Base-by-base conservation (phyloP, 2,888 invertebrate species). In the Lutraria lutraria region DNA sequence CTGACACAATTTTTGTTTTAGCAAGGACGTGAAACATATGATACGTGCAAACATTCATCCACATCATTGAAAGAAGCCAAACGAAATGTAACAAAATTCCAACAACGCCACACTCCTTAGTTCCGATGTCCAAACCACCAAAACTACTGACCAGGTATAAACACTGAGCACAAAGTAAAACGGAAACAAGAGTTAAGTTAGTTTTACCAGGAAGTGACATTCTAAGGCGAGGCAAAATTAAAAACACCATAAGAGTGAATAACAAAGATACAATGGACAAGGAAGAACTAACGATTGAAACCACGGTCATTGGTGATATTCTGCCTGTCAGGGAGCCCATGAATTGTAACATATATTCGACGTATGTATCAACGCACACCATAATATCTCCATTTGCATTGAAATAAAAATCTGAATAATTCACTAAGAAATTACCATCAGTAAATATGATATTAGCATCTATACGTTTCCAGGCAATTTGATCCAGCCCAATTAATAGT, bases 31-130 rank as follows among this genome's bases (percentile, higher is more conserved):
- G 82, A 31, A 81, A 90, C 87, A 90, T 89, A 79, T 91, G 91
- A 63, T 87, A 83, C 0, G 90, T 87, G 52, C 91, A 91, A 13
- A 87, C 76, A 13, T 91, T 90, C 91, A 90, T 91, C 91, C 91
- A 91, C 56, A 90, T 84, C 34, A 90, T 63, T 16, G 89, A 29
- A 34, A 85, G 31, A 15, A 91, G 60, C 91, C 89, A 89, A 31
- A 89, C 86, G 31, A 91, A 91, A 76, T 91, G 91, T 10, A 86
- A 81, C n/a, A 80, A 16, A 0, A 89, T 53, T 29, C 91, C 91
- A 10, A 89, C 4, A 4, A 86, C 0, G 34, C 83, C 80, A 68
- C 91, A 91, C 43, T 25, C 63, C n/a, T 21, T 60, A 3, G 86
- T 81, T 6, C 25, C 83, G 15, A 34, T 15, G n/a, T 83, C 81